phyloP scores from a whole-genome alignment of 2,113 vertebrate genomes.

The Clarias macrocephalus region DNA sequence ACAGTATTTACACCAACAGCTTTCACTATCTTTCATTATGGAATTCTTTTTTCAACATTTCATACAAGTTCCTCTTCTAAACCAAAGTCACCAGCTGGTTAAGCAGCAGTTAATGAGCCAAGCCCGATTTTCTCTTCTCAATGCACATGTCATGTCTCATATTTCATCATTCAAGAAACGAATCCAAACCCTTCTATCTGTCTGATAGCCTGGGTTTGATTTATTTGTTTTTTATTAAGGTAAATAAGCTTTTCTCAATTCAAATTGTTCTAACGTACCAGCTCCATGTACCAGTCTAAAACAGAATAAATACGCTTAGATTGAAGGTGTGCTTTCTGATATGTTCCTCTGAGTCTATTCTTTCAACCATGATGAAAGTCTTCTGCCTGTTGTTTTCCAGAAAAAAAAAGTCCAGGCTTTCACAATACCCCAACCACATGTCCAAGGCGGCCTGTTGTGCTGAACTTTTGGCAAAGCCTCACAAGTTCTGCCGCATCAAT shows the following conservation, averaged over 20 bases:
- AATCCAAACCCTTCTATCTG: not conserved
- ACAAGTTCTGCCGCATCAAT: constrained; percentile 50
- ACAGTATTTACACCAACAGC: not conserved
- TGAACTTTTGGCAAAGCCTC: constrained; percentile 54
- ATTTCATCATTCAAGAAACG: not conserved
- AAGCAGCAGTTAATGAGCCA: not conserved
- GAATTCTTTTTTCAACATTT: not conserved
- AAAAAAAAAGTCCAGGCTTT: constrained; percentile 51
- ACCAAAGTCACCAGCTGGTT: not conserved
- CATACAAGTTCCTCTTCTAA: not conserved
- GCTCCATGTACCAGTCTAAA: not conserved
- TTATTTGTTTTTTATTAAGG: not conserved
- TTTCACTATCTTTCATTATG: not conserved
- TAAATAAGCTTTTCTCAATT: not conserved
- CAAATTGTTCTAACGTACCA: too few relatives aligned
- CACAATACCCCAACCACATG: constrained; percentile 57
- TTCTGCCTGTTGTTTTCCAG: constrained; percentile 55
- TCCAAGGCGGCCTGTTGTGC: constrained; percentile 49
- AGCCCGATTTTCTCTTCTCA: too few relatives aligned
- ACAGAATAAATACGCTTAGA: not conserved
- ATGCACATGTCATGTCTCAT: not conserved
- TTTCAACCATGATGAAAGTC: constrained; percentile 50
- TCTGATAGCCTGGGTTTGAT: not conserved
- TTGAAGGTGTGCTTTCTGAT: constrained; percentile 32
- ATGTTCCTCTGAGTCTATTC: constrained; percentile 17